Conservation (phyloP, 2,113 vertebrate genomes). For the Agapornis roseicollis region DNA sequence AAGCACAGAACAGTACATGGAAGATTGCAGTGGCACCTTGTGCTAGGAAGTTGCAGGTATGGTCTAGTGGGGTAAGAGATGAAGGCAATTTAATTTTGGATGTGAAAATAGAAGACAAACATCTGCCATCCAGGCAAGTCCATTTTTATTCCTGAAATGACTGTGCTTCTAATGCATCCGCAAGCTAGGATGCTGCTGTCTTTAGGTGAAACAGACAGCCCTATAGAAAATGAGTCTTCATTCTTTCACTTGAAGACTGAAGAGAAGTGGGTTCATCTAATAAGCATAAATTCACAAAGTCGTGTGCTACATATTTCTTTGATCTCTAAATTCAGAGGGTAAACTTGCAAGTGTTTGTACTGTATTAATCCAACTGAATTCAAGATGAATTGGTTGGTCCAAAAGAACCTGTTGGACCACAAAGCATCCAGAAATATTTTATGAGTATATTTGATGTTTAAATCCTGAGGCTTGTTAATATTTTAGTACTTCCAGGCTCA, state of each 20-base stretch:
- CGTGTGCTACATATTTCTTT: background rate
- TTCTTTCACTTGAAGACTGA: background rate
- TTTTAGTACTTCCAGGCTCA: background rate
- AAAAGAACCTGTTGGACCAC: background rate
- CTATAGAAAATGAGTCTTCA: background rate
- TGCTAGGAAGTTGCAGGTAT: background rate
- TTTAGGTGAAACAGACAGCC: background rate
- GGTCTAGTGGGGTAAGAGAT: background rate
- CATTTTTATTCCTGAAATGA: background rate
- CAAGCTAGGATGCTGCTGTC: background rate
- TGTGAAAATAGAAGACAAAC: background rate
- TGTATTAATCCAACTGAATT: background rate
- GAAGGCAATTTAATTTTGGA: background rate
- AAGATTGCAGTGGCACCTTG: background rate
- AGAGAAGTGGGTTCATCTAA: background rate
- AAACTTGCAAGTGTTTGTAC: background rate
- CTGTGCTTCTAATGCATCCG: background rate
- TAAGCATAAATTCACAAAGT: background rate
- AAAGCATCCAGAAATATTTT: background rate
- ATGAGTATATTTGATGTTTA: background rate
- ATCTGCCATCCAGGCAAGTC: background rate
- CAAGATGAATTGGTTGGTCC: background rate
- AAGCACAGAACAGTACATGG: background rate
- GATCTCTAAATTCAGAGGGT: background rate
- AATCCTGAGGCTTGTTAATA: background rate